Percentiles rank a stretch among this genome's conserved stretches.
These are phyloP conservation scores for Pogonus chalceus DNA, from an alignment of 1,140 invertebrate genomes.

Conservation along the genomic window DNA sequence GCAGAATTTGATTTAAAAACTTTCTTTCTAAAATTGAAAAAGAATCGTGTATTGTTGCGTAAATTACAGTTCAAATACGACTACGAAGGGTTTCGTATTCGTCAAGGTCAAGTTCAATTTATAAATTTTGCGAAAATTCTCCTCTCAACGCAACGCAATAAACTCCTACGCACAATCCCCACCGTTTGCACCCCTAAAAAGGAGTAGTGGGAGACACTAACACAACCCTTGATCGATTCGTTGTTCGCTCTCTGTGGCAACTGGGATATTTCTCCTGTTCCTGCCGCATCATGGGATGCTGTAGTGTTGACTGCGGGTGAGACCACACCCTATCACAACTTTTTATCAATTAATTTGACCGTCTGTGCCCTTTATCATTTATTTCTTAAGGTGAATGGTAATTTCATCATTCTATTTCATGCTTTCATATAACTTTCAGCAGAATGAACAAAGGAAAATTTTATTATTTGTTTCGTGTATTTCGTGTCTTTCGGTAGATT, in stretches of 20 bases:
- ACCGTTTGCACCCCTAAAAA: background rate
- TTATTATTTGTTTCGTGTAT: background rate
- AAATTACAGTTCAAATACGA: too few relatives aligned
- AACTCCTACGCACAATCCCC: background rate
- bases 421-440: background rate
- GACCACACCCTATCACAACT: background rate
- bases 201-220: background rate
- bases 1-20: too few relatives aligned
- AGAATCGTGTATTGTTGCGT: too few relatives aligned
- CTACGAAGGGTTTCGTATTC: too few relatives aligned
- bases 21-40: too few relatives aligned
- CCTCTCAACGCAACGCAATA: background rate
- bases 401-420: conserved; percentile 7
- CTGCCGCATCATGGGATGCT: background rate
- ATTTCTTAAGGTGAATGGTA: background rate
- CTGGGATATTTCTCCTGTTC: too few relatives aligned
- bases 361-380: background rate
- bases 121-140: background rate
- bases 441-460: background rate
- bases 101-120: too few relatives aligned
- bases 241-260: background rate
- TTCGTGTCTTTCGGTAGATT: background rate
- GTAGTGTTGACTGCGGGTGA: background rate
- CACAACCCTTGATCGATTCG: background rate
- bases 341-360: background rate